Evolutionary conservation across 2,797 vertebrate genomes (phyloP), one percentile per base, ranked within the genome.

Genomic region (Platalea minor): DNA sequence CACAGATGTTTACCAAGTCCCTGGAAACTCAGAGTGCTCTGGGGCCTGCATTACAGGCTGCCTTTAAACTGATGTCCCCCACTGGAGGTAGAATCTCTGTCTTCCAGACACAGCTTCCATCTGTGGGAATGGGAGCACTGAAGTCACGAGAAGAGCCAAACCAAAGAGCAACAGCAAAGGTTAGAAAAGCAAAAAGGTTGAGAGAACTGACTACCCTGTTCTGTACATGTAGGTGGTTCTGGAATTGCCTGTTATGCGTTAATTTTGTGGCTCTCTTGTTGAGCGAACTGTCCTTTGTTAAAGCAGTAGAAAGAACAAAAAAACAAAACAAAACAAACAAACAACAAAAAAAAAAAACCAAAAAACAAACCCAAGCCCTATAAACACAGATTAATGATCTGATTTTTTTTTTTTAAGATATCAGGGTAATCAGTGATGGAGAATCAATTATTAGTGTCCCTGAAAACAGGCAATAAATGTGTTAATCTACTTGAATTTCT

Each of bases 21-120:
- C 98, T 99, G 98, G 99, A 99, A 98, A 99, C 99, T 28, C 99
- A 99, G 92, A 99, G 99, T 74, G 99, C 99, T 68, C 97, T 99
- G 96, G 99, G 99, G 67, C 99, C 99, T 80, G 99, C 99, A 2
- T 97, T 99, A 93, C 99, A 99, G 97, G 99, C 99, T 65, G 99
- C 99, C 87, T 99, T 99, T 96, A 99, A 99, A 96, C 97, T 99
- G 96, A 98, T 99, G 97, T 99, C 99, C 20, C 98, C 99, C 91
- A 99, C 99, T 21, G 99, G 99, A 78, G 99, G 99, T 33, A 98
- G 99, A 84, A 98, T 99, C 97, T 98, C 99, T 57, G 98, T 99
- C 93, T 99, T 99, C 97, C 99, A 99, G 98, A 99, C 99, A 24
- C 99, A 99, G 91, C 98, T 99, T 79, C 99, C 99, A 17, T 99